phyloP scores from a whole-genome alignment of 2,888 invertebrate genomes.

The Anoplius nigerrimus region DNA sequence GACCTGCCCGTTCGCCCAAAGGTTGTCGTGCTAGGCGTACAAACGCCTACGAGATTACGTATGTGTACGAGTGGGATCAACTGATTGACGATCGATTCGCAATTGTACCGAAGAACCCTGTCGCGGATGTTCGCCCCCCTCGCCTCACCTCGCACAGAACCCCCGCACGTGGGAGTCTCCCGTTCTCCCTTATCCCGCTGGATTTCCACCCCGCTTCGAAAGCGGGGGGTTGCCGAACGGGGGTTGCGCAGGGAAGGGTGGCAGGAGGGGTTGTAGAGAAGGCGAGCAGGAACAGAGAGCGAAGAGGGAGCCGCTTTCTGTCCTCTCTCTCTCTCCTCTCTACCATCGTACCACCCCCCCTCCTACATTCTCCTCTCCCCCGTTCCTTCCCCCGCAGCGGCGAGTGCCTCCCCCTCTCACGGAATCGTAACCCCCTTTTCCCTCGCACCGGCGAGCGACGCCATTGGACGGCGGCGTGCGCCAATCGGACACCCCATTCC shows the following conservation, averaged over 20 bases:
- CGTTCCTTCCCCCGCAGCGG: conserved; percentile 12
- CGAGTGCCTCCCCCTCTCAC: conserved; percentile 9
- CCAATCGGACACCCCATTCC: conserved; percentile 58
- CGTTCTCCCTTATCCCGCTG: conserved; percentile 45
- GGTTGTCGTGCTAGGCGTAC: too few relatives aligned
- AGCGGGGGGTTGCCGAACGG: too few relatives aligned
- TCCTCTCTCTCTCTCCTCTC: conserved; percentile 32
- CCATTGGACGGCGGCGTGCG: conserved; percentile 50
- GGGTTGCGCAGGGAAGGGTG: too few relatives aligned
- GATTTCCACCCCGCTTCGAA: conserved; percentile 40
- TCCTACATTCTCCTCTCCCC: conserved; percentile 3
- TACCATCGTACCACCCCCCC: conserved; percentile 31
- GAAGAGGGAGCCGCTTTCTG: background rate
- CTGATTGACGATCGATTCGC: too few relatives aligned
- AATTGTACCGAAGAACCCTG: background rate
- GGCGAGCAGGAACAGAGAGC: too few relatives aligned
- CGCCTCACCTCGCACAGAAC: background rate
- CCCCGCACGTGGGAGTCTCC: conserved; percentile 12
- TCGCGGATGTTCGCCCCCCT: background rate
- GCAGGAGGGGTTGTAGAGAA: too few relatives aligned
- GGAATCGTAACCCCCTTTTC: conserved; percentile 28
- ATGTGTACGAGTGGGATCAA: too few relatives aligned
- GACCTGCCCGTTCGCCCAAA: too few relatives aligned
- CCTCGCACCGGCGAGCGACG: conserved; percentile 22
- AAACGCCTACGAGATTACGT: too few relatives aligned